Evolutionary conservation across 92 coral and sea anemone species (phyloP), one percentile per base, ranked within the genome.

Genomic region (Epizoanthus scotinus): DNA sequence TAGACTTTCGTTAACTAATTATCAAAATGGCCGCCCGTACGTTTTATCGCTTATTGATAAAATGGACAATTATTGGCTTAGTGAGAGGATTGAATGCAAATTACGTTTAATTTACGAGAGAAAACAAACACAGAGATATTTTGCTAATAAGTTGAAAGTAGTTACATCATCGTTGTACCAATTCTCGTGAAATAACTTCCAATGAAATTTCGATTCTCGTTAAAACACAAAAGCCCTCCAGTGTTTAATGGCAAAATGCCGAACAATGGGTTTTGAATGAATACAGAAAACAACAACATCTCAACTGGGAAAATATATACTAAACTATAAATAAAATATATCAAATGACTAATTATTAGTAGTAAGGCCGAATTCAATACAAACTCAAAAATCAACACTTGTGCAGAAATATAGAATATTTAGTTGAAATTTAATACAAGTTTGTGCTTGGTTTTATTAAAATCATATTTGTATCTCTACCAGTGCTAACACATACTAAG

Each of bases 381-480:
- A 34, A 70, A 47, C 22, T 47, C 49, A 70, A 14, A 70, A 47
- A 70, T 27, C 25, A 69, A 6, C 26, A 70, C 29, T 47, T 70
- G 2, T 20, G 75, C 26, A 55, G 5, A 28, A 9, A 8, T 19
- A 6, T n/a, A 26, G 21, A 68, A 25, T n/a, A 27, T 20, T 15
- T 22, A 13, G 40, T 29, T 36, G 20, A 20, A 17, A 57, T 27
- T 14, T 26, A 19, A 10, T 62, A 19, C 21, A 22, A 13, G 2
- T 3, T 34, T 4, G 17, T 19, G 50, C 10, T 20, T 14, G n/a
- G n/a, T n/a, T n/a, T n/a, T n/a, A n/a, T n/a, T n/a, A n/a, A n/a
- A 58, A 58, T 8, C 8, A 22, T 27, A 31, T 58, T 12, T 29
- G n/a, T 0, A 24, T 56, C 36, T 49, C 22, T 17, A 26, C 36